Base-by-base conservation (phyloP, 2,888 invertebrate genomes). In the Diadegma fenestrale region DNA sequence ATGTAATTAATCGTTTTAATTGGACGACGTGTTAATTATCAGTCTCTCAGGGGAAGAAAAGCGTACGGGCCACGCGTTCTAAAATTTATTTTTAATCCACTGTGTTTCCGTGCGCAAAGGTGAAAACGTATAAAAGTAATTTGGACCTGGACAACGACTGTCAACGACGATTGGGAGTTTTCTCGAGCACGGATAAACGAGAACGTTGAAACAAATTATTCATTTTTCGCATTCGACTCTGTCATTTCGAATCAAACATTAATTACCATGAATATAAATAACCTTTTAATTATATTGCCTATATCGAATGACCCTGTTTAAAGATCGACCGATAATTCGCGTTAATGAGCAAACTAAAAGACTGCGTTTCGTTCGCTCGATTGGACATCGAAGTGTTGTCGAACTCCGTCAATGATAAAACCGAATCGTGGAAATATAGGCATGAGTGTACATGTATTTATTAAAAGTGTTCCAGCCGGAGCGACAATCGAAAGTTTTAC, bases 1-100 rank as follows among this genome's bases (percentile, higher is more conserved):
- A 4, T 43, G 30, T 51, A 33, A 45, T 78, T 68, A 71, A 51
- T 66, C 63, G 61, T 76, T 73, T 64, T 26, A n/a, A 82, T 81
- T 58, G 54, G 43, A n/a, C 4, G 26, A 43, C n/a, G 66, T 68
- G 51, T 66, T 43, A 26, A 51, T 17, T 14, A 43, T 17, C n/a
- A 19, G n/a, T n/a, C 37, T 54, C 17, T 17, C 37, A 69, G 14
- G 26, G 17, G 14, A 10, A 33, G 17, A 69, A 63, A 68, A 58
- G 45, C 30, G 3, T 22, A 43, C 63, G 58, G 72, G 51, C 61
- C 63, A 78, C 81, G 68, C 81, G 30, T 37, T 41, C 64, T 71
- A 76, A 64, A 80, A 80, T 84, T 80, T 64, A 84, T 71, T 12
- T 54, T 76, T 76, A 76, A 84, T 84, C 75, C 71, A 72, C 54